These are phyloP conservation scores for Melanocharis versteri DNA, from an alignment of 2,113 vertebrate genomes.

Conservation along the genomic window DNA sequence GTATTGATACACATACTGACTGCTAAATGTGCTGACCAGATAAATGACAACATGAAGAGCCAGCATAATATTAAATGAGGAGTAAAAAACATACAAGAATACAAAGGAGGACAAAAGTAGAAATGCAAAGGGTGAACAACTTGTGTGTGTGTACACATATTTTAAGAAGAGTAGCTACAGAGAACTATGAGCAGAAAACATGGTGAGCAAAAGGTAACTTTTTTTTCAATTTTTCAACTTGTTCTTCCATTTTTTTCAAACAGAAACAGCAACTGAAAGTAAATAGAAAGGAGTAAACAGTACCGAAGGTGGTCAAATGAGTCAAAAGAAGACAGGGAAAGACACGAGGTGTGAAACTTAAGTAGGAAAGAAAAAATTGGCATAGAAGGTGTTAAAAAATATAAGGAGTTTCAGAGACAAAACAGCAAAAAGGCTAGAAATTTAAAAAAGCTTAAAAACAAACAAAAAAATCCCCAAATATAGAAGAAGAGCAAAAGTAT, in stretches of 20 bases:
- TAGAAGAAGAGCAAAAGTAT: not conserved
- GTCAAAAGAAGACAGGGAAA: not conserved
- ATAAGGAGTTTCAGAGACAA: not conserved
- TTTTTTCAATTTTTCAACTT: not conserved
- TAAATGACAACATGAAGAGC: not conserved
- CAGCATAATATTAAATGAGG: not conserved
- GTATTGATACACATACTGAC: not conserved
- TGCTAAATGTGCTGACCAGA: not conserved
- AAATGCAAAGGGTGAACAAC: not conserved
- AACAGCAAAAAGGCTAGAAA: not conserved
- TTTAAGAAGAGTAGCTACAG: not conserved
- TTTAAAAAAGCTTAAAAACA: not conserved
- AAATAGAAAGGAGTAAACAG: not conserved
- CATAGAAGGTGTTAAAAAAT: not conserved
- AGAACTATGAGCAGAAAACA: not conserved
- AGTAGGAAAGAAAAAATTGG: not conserved
- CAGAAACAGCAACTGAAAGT: not conserved
- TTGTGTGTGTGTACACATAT: accelerated
- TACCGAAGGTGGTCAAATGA: not conserved
- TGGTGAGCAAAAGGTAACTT: not conserved
- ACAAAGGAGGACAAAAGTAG: not conserved
- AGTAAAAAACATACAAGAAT: not conserved
- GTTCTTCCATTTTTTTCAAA: not conserved
- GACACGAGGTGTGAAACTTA: not conserved
- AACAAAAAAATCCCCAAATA: not conserved